phyloP scores from a whole-genome alignment of 2,888 invertebrate genomes.

The Ferrisia virgata region DNA sequence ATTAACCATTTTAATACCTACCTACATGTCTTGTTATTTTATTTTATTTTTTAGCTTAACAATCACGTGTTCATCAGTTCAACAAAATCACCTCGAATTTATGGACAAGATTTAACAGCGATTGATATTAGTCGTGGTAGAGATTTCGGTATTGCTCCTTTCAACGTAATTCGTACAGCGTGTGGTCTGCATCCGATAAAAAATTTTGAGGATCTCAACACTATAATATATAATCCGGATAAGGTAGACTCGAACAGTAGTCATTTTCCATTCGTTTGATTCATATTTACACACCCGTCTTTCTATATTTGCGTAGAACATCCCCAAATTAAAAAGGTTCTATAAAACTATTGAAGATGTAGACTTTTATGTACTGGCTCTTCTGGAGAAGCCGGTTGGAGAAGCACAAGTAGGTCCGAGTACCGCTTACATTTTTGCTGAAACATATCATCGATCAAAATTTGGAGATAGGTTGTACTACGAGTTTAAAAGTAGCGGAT shows the following conservation, averaged over 20 bases:
- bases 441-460: too few relatives aligned
- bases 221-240: neutral
- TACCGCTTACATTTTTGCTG: too few relatives aligned
- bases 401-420: too few relatives aligned
- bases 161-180: slow-evolving; percentile 71
- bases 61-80: slow-evolving; percentile 66
- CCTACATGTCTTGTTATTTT: too few relatives aligned
- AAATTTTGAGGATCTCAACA: slow-evolving; percentile 65
- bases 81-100: slow-evolving; percentile 61
- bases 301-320: slow-evolving; percentile 58
- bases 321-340: slow-evolving; percentile 61
- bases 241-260: neutral
- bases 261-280: neutral
- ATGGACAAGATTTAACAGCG: slow-evolving; percentile 77
- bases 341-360: too few relatives aligned
- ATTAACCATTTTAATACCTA: too few relatives aligned
- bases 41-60: slow-evolving; percentile 59
- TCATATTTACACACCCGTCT: too few relatives aligned
- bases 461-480: too few relatives aligned
- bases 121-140: slow-evolving; percentile 81
- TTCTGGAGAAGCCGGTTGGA: too few relatives aligned
- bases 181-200: slow-evolving; percentile 70
- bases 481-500: too few relatives aligned
- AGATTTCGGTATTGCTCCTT: slow-evolving; percentile 79
- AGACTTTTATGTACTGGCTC: too few relatives aligned